A percentile compares a stretch with the other conserved stretches of the same genome.
phyloP scores from a whole-genome alignment of 2,888 invertebrate genomes.

The Drosophila rubida region DNA sequence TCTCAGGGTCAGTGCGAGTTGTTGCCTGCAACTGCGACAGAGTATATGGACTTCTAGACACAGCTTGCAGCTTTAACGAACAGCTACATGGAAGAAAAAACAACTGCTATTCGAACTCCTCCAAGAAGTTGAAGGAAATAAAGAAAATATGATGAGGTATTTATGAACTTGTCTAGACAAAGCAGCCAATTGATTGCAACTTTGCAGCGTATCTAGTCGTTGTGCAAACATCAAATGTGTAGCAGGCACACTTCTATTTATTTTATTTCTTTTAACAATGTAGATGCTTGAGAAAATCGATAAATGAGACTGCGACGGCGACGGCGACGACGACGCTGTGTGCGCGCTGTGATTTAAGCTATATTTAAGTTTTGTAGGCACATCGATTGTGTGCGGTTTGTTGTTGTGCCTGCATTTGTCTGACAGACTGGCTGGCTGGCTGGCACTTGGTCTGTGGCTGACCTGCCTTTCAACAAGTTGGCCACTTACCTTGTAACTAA shows the following conservation, averaged over 20 bases:
- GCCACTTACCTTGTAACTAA: slow-evolving; percentile 60
- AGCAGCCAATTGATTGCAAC: too few relatives aligned
- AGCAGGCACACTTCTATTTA: slow-evolving; percentile 1
- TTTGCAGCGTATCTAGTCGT: background rate
- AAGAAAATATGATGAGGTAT: too few relatives aligned
- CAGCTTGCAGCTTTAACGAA: background rate
- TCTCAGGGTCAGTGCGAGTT: slow-evolving; percentile 62
- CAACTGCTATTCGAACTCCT: too few relatives aligned
- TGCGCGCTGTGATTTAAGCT: slow-evolving; percentile 46
- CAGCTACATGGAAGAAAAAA: too few relatives aligned
- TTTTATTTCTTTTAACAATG: slow-evolving; percentile 34
- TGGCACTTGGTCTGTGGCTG: slow-evolving; percentile 58
- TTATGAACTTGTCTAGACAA: too few relatives aligned
- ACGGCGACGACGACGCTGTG: background rate
- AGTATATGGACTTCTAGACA: background rate
- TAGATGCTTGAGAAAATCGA: slow-evolving; percentile 61
- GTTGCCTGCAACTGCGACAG: background rate
- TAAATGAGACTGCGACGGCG: slow-evolving; percentile 42
- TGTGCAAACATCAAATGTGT: background rate
- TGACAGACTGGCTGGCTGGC: slow-evolving; percentile 40
- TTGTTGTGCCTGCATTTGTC: slow-evolving; percentile 24
- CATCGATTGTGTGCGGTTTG: slow-evolving; percentile 3
- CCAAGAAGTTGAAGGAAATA: too few relatives aligned
- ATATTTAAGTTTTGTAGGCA: slow-evolving; percentile 60
- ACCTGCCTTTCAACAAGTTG: slow-evolving; percentile 69